These are phyloP conservation scores for Crax fasciolata DNA, from an alignment of 2,797 vertebrate genomes.

Conservation along the genomic window DNA sequence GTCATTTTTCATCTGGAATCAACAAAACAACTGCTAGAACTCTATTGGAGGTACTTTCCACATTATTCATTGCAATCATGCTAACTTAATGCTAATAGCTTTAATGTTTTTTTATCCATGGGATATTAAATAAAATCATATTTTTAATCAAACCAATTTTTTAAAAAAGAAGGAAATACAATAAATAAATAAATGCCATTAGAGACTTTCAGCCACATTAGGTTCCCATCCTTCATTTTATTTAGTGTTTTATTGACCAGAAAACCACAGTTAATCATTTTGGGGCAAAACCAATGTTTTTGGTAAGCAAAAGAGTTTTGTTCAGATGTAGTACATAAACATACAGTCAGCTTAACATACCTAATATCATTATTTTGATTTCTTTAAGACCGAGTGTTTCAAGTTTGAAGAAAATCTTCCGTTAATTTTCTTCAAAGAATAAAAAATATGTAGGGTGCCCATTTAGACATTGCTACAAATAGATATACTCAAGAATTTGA, in stretches of 20 bases:
- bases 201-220: slow-evolving; percentile 5
- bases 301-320: background rate
- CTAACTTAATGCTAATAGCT: slow-evolving; percentile 61
- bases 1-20: slow-evolving; percentile 78
- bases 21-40: slow-evolving; percentile 76
- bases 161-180: background rate
- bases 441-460: background rate
- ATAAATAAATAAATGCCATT: slow-evolving; percentile 5
- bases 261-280: slow-evolving; percentile 61
- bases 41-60: slow-evolving; percentile 64
- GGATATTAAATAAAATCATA: slow-evolving; percentile 58
- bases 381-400: background rate
- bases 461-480: background rate
- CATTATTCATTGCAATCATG: slow-evolving; percentile 60
- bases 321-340: background rate
- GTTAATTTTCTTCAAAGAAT: background rate
- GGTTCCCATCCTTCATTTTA: slow-evolving; percentile 53
- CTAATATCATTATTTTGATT: background rate
- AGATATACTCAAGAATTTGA: background rate
- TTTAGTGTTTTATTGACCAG: slow-evolving; percentile 57
- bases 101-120: slow-evolving; percentile 49
- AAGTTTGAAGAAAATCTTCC: background rate
- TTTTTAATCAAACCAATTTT: slow-evolving; percentile 49
- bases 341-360: background rate
- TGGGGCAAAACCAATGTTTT: slow-evolving; percentile 25